Conservation (phyloP, 1,140 invertebrate species). For the Idris sp. region DNA sequence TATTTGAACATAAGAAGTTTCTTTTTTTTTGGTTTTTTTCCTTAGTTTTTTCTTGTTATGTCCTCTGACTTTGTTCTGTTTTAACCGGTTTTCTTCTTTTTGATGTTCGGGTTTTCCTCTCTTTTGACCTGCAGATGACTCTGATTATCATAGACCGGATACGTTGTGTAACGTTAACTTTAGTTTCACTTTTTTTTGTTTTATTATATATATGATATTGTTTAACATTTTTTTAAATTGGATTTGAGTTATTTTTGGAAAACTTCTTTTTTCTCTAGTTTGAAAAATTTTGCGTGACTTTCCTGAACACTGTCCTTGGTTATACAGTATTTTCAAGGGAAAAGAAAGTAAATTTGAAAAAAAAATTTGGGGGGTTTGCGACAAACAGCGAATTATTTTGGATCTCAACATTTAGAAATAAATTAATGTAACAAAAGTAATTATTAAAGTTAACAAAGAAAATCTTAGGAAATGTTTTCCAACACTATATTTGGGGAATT, state of each 20-base stretch:
- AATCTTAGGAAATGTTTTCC: no score
- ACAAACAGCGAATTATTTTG: constrained; percentile 13
- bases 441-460: no score
- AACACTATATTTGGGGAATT: no score
- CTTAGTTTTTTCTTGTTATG: constrained; percentile 47
- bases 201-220: no score
- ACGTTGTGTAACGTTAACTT: constrained; percentile 7
- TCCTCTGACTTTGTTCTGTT: constrained; percentile 49
- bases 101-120: constrained; percentile 45
- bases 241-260: constrained; percentile 4
- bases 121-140: constrained; percentile 18
- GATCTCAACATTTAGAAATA: no score
- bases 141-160: constrained; percentile 26
- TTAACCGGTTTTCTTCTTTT: constrained; percentile 53
- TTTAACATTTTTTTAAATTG: constrained; percentile 12
- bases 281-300: constrained; percentile 4
- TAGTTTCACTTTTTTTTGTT: constrained; percentile 1
- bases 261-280: constrained; percentile 3
- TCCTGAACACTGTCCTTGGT: constrained; percentile 30
- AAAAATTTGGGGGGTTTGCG: neutral
- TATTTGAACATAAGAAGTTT: no score
- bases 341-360: neutral
- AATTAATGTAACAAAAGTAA: no score
- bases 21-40: constrained; percentile 18
- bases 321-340: constrained; percentile 22